Base-by-base conservation (phyloP, 1,140 invertebrate species). In the Drosophila novamexicana region DNA sequence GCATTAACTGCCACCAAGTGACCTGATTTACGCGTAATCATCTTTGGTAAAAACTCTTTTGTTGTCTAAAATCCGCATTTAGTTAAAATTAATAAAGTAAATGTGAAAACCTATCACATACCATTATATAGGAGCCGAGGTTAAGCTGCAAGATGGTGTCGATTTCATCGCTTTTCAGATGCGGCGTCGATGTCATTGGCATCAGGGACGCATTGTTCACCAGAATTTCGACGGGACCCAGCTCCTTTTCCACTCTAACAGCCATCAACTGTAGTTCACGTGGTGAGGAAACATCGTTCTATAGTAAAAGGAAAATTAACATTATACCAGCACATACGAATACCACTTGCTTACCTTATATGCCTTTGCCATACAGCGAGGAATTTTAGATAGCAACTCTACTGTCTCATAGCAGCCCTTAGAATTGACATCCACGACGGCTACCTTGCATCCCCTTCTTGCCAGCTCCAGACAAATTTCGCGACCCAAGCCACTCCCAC, bases 201-300 rank as follows among this genome's bases (percentile, higher is more conserved):
- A 92, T 91, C 1, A 92, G 71, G 2, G 90, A 91, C 7, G 92
- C 91, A 74, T 92, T 92, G 39, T 92, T 92, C 1, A 92, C 75
- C 42, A 92, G 42, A 45, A 92, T 92, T 14, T 92, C 92, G 1
- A 92, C 92, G 0, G 81, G 81, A 14, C 92, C 92, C 65, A 92
- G 53, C n/a, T 92, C 91, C 52, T 90, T 91, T 44, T 92, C 90
- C 36, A 92, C 84, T 54, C 91, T 88, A 22, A 75, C 70, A 4
- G 86, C 86, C 86, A 92, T 83, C n/a, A 91, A 22, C 52, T 92
- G 86, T 10, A 92, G 58, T 42, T 90, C 91, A 2, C 91, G 78
- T 0, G 86, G 83, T 16, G 86, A 90, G 6, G 91, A 91, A 0
- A 92, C 91, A 72, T 92, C 91, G n/a, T 90, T 91, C 91, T 92